Percentiles rank a stretch among this genome's conserved stretches.
These are phyloP conservation scores for Meloe dianella DNA, from an alignment of 2,888 invertebrate species.

Conservation along the genomic window DNA sequence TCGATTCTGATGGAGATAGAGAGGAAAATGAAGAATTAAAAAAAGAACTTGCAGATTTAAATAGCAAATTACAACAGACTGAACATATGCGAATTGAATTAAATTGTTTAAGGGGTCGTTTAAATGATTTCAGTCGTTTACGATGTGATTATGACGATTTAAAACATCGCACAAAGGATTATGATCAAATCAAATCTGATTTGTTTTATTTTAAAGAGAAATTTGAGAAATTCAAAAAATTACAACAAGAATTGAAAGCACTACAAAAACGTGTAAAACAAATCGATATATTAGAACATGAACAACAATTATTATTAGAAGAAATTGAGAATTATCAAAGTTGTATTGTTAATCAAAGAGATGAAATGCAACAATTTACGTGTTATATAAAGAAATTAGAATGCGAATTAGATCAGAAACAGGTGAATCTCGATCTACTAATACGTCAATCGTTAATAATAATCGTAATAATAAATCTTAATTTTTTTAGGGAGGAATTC, in stretches of 20 bases:
- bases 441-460: too few species aligned
- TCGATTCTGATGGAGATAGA: too few species aligned
- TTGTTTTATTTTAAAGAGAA: conserved; percentile 54
- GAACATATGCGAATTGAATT: conserved; percentile 51
- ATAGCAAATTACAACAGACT: conserved; percentile 12
- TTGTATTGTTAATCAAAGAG: conserved; percentile 64
- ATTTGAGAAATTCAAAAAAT: conserved; percentile 47
- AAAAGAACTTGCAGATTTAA: conserved; percentile 29
- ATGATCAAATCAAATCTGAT: conserved; percentile 53
- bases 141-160: conserved; percentile 52
- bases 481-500: conserved; percentile 49
- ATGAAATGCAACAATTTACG: conserved; percentile 65
- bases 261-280: conserved; percentile 50
- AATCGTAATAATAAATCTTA: too few species aligned
- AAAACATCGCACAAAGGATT: conserved; percentile 42
- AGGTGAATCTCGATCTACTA: conserved; percentile 43
- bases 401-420: conserved; percentile 51
- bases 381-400: conserved; percentile 62
- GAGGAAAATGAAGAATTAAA: conserved; percentile 39
- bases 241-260: conserved; percentile 50
- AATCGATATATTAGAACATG: conserved; percentile 57
- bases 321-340: conserved; percentile 65
- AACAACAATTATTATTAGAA: conserved; percentile 61
- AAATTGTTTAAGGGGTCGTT: conserved; percentile 43
- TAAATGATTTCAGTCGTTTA: conserved; percentile 47